Conservation (phyloP, 2,113 vertebrate genomes). For the Psittacara wagleri region DNA sequence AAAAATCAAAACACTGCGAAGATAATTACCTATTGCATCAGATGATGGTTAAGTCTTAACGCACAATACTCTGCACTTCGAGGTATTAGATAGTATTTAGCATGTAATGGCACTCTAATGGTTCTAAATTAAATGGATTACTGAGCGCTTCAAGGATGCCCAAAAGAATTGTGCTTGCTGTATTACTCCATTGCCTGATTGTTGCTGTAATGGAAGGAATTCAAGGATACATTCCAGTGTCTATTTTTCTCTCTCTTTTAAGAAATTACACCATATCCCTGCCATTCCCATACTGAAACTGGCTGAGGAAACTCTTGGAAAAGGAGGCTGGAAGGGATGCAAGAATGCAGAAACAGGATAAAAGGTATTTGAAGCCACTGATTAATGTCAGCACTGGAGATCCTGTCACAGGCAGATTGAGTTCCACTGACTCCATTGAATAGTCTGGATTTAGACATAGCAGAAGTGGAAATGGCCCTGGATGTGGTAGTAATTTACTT, state of each 20-base stretch:
- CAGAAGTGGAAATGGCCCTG: neutral
- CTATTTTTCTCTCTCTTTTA: neutral
- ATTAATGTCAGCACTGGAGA: neutral
- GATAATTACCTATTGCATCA: neutral
- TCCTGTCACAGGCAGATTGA: neutral
- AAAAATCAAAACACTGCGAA: constrained; percentile 24
- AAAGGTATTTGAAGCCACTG: neutral
- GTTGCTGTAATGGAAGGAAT: neutral
- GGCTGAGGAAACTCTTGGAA: neutral
- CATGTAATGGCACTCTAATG: neutral
- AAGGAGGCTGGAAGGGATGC: neutral
- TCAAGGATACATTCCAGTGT: neutral
- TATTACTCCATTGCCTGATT: neutral
- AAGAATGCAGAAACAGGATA: neutral
- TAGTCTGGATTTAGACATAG: neutral
- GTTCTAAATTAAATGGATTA: neutral
- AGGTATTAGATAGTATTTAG: constrained; percentile 17
- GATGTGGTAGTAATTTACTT: neutral
- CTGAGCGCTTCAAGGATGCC: neutral
- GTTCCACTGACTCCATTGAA: neutral
- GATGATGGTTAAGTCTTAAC: neutral
- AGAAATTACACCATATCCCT: neutral
- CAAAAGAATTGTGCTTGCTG: neutral
- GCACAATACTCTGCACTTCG: neutral
- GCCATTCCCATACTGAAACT: neutral